Evolutionary conservation across 2,113 vertebrate genomes (phyloP), one percentile per base, ranked within the genome.

Genomic region (Salvelinus fontinalis): DNA sequence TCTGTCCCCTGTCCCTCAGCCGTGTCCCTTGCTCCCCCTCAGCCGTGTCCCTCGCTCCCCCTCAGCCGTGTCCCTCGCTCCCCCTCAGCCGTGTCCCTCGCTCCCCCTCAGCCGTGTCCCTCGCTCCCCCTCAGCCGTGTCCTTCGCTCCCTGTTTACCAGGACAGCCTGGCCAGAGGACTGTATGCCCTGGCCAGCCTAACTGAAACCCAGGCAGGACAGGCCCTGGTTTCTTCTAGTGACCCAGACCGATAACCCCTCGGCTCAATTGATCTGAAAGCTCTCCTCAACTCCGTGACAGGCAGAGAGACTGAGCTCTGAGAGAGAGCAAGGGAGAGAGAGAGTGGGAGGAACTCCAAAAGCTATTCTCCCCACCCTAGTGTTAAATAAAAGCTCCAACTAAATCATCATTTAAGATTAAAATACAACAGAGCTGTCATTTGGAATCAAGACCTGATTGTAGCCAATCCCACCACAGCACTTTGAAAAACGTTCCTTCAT

Each of bases 391-490:
- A 49, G 67, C 51, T 66, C 48, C 27, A 67, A 70, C 54, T 70
- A 59, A 69, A 75, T 75, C 18, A 60, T 51, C 27, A 64, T 59
- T 3, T 39, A 69, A 1, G 49, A 68, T 44, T 11, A 44, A 79
- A 44, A 71, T 70, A 67, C 69, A 70, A 71, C 57, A 44, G 27
- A 69, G 76, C 59, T 62, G 26, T 74, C 39, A 75, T 71, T 44
- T 44, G 69, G 14, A 76, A 24, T 73, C 26, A 22, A 39, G 18
- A 24, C 57, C 9, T 44, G 39, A 44, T 49, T 13, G 81, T 13
- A 54, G 59, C 54, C 57, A 27, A 83, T 78, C 79, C 8, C 71
- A 80, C 67, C 75, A 51, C 48, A 31, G 9, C 39, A 75, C 54
- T 71, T 20, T 73, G 51, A 66, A 27, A 20, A 73, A 31, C 12